Percentiles rank a stretch among this genome's conserved stretches.
phyloP scores from a whole-genome alignment of 2,888 invertebrate species.

The Lasioglossum leucozonium region DNA sequence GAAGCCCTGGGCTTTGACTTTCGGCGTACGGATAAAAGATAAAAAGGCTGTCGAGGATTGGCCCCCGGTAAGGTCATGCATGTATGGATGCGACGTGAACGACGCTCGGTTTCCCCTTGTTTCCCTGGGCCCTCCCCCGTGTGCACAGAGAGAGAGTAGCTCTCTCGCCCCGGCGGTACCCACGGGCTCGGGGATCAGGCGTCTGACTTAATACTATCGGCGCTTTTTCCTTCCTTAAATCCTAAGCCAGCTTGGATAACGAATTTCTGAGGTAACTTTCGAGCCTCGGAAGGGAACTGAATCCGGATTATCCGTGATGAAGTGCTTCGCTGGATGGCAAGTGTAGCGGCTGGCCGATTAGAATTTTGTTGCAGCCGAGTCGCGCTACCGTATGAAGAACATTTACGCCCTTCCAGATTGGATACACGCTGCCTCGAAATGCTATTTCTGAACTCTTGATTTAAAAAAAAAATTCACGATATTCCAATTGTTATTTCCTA shows the following conservation, averaged over 20 bases:
- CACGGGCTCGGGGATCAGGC: constrained; percentile 36
- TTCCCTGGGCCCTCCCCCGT: neutral
- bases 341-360: constrained; percentile 49
- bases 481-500: neutral
- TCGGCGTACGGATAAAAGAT: constrained; percentile 30
- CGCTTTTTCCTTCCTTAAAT: constrained; percentile 58
- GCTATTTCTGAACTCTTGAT: neutral
- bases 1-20: constrained; percentile 29
- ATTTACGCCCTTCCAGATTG: neutral
- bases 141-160: neutral
- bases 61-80: constrained; percentile 64
- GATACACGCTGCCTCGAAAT: neutral
- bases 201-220: constrained; percentile 59
- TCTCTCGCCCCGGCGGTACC: constrained; percentile 14
- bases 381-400: neutral
- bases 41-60: constrained; percentile 58
- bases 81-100: constrained; percentile 65
- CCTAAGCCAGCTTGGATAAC: constrained; percentile 61
- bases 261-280: constrained; percentile 55
- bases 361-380: constrained; percentile 43
- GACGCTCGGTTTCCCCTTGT: constrained; percentile 10
- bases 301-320: constrained; percentile 63
- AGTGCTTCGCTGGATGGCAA: constrained; percentile 37
- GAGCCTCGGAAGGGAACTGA: constrained; percentile 37
- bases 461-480: neutral